phyloP scores from a whole-genome alignment of 1,140 invertebrate genomes.

The Leptoteleia sp. region DNA sequence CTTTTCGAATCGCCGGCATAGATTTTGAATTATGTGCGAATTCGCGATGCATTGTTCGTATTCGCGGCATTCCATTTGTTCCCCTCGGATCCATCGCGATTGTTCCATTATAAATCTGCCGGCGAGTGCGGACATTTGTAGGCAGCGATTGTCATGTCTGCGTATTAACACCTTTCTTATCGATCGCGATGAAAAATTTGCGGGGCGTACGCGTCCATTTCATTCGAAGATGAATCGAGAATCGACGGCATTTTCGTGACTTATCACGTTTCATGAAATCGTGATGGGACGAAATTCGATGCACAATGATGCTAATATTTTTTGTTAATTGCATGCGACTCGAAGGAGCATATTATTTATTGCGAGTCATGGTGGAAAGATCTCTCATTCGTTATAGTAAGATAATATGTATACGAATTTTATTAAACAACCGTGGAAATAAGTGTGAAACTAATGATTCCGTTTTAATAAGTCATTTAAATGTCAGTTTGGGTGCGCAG shows the following conservation, averaged over 20 bases:
- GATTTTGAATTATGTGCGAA: slow-evolving; percentile 65
- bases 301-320: slow-evolving; percentile 13
- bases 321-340: slow-evolving; percentile 22
- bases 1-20: slow-evolving; percentile 38
- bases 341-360: slow-evolving; percentile 15
- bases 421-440: too few relatives aligned
- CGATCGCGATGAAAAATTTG: slow-evolving; percentile 46
- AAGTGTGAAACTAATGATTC: too few relatives aligned
- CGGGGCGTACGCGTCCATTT: slow-evolving; percentile 11
- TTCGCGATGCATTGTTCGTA: slow-evolving; percentile 59
- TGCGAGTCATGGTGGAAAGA: background rate
- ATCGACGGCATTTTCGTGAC: slow-evolving; percentile 63
- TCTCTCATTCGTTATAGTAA: too few relatives aligned
- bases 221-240: slow-evolving; percentile 27
- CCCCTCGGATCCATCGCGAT: slow-evolving; percentile 32
- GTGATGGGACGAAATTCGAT: slow-evolving; percentile 47
- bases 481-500: too few relatives aligned
- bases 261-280: slow-evolving; percentile 60
- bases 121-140: slow-evolving; percentile 44
- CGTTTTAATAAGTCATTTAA: too few relatives aligned
- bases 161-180: slow-evolving; percentile 63
- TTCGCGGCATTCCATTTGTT: slow-evolving; percentile 43
- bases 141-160: slow-evolving; percentile 54
- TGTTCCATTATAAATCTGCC: slow-evolving; percentile 61
- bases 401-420: too few relatives aligned